These are phyloP conservation scores for Cosmia pyralina DNA, from an alignment of 2,888 invertebrate species.

Conservation along the genomic window DNA sequence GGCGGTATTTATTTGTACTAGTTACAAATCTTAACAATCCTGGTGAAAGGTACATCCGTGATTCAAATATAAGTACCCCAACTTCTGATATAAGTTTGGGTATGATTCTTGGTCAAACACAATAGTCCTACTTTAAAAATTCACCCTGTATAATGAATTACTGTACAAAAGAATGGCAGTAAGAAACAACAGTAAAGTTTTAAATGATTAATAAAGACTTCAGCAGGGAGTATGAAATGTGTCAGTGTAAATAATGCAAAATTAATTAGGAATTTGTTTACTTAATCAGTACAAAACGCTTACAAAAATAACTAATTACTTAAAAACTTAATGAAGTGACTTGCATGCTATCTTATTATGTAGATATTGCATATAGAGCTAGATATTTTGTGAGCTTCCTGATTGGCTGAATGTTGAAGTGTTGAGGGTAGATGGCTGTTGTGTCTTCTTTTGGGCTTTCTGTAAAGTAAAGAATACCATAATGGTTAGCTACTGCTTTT, in stretches of 20 bases:
- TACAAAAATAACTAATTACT: conserved; percentile 22
- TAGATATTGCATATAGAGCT: conserved; percentile 32
- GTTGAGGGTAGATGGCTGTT: conserved; percentile 71
- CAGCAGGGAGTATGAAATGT: neutral
- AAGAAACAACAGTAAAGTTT: too few relatives aligned
- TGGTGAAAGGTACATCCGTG: neutral
- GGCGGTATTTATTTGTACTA: neutral
- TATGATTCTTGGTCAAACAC: neutral
- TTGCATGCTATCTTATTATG: conserved; percentile 44
- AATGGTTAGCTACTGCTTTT: neutral
- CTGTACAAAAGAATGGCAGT: too few relatives aligned
- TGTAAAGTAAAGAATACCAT: conserved; percentile 69
- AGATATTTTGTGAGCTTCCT: conserved; percentile 80
- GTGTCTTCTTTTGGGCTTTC: conserved; percentile 79
- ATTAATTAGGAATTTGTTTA: conserved; percentile 30
- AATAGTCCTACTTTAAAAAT: neutral
- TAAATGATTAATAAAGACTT: too few relatives aligned
- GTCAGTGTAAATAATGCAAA: conserved; percentile 8
- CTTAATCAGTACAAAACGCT: conserved; percentile 38
- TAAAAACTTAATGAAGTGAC: conserved; percentile 20
- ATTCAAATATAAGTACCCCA: neutral
- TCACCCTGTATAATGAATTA: neutral
- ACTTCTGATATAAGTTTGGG: neutral
- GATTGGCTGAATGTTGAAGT: conserved; percentile 84
- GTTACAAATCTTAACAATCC: neutral